phyloP scores from a whole-genome alignment of 92 coral and sea anemone genomes.

The Hydrozoanthus gracilis region DNA sequence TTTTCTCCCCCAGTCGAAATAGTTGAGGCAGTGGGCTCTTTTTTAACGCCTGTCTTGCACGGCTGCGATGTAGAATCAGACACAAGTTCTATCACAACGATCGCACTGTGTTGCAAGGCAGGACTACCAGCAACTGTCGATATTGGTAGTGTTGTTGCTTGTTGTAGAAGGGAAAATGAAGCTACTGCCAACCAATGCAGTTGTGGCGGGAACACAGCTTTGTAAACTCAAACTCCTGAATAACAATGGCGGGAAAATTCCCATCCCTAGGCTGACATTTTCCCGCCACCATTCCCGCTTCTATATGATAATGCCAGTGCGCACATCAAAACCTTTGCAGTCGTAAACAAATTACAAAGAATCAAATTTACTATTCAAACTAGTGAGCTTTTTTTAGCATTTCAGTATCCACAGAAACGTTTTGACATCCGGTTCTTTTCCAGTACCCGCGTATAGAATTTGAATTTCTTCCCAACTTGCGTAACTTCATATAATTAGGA shows the following conservation, averaged over 20 bases:
- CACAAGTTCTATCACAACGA: too few species aligned
- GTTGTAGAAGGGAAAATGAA: neutral
- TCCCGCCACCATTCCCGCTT: too few species aligned
- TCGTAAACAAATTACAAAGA: too few species aligned
- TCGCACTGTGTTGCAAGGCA: too few species aligned
- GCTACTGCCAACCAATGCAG: neutral
- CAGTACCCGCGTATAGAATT: neutral
- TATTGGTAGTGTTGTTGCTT: neutral
- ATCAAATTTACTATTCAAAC: neutral
- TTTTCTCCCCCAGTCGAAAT: neutral
- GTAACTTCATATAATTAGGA: constrained; percentile 14
- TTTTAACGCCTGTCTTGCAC: too few species aligned
- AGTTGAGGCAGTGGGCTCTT: neutral
- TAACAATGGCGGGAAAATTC: neutral
- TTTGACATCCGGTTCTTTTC: constrained; percentile 32
- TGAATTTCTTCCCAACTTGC: neutral
- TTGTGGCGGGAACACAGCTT: neutral
- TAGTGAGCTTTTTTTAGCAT: neutral
- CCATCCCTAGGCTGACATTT: neutral
- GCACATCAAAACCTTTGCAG: too few species aligned
- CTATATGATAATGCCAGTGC: too few species aligned
- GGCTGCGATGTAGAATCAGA: neutral
- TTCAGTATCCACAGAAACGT: neutral
- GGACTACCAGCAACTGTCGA: too few species aligned
- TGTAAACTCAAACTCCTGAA: neutral